A percentile compares a stretch with the other conserved stretches of the same genome.
Evolutionary conservation across 53 echinoderm and acorn worm genomes (phyloP).

Genomic region (Patiria pectinifera): DNA sequence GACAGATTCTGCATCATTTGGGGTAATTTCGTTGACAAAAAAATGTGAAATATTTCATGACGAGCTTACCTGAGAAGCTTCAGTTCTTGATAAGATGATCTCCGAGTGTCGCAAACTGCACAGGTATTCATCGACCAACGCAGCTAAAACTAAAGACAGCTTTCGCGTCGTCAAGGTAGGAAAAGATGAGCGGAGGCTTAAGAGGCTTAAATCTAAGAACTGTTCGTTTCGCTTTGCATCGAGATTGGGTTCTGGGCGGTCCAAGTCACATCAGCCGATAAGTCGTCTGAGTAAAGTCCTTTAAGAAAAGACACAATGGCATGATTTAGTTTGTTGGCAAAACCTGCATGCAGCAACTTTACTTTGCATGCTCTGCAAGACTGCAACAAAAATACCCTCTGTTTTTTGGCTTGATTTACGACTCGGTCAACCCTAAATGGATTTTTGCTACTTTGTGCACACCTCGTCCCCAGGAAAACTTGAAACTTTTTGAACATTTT

Average conservation of each 20-base stretch:
- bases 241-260: neutral
- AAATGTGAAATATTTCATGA: too few species aligned
- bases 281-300: slow-evolving; percentile 57
- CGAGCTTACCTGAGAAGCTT: neutral
- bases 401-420: too few species aligned
- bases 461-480: too few species aligned
- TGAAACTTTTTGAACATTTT: too few species aligned
- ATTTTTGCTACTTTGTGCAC: too few species aligned
- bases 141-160: neutral
- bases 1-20: neutral
- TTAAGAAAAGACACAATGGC: slow-evolving; percentile 42
- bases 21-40: neutral
- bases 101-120: neutral
- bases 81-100: neutral
- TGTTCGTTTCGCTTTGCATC: neutral
- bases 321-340: slow-evolving; percentile 11
- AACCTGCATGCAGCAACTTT: neutral
- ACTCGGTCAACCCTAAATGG: too few species aligned
- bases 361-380: neutral
- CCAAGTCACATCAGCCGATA: slow-evolving; percentile 24
- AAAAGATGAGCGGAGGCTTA: neutral
- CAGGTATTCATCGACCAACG: neutral
- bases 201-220: neutral
- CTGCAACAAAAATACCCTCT: too few species aligned
- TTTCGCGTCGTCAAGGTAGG: too few species aligned